Evolutionary conservation across 2,113 vertebrate genomes (phyloP).

Genomic region (Struthidea cinerea): DNA sequence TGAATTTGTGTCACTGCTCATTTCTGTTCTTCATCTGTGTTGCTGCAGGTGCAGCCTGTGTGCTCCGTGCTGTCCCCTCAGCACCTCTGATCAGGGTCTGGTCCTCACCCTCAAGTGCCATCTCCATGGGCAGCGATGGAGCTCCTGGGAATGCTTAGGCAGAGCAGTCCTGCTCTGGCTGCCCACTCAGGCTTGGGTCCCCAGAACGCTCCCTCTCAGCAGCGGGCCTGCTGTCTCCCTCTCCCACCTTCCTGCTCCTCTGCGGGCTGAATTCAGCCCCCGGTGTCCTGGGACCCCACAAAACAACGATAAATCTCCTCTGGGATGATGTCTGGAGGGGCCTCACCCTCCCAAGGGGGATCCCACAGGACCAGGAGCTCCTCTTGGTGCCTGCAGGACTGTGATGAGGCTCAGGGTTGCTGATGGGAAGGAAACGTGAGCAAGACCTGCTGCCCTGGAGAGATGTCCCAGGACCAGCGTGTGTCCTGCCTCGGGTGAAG

Average conservation of each 20-base stretch:
- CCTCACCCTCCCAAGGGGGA: not conserved
- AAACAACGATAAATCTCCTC: not conserved
- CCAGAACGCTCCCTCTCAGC: not conserved
- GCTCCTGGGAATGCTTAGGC: not conserved
- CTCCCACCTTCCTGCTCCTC: not conserved
- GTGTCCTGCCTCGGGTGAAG: rapidly evolving
- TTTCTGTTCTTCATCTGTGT: not conserved
- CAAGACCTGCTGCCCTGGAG: not conserved
- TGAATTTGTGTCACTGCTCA: not conserved
- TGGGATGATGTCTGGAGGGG: too few species aligned
- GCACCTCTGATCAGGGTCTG: not conserved
- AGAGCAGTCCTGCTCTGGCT: not conserved
- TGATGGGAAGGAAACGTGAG: not conserved
- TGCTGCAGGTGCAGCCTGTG: not conserved
- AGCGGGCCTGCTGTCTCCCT: not conserved
- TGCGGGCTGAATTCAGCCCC: not conserved
- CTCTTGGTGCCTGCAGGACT: not conserved
- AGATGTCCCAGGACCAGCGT: rapidly evolving
- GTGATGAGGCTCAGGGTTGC: not conserved
- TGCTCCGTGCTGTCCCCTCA: not conserved
- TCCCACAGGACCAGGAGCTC: not conserved
- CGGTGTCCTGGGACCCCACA: rapidly evolving
- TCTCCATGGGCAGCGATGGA: not conserved
- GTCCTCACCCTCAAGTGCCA: not conserved
- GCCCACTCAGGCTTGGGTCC: not conserved